Conservation (phyloP, 2,113 vertebrate genomes). For the Merops nubicus region DNA sequence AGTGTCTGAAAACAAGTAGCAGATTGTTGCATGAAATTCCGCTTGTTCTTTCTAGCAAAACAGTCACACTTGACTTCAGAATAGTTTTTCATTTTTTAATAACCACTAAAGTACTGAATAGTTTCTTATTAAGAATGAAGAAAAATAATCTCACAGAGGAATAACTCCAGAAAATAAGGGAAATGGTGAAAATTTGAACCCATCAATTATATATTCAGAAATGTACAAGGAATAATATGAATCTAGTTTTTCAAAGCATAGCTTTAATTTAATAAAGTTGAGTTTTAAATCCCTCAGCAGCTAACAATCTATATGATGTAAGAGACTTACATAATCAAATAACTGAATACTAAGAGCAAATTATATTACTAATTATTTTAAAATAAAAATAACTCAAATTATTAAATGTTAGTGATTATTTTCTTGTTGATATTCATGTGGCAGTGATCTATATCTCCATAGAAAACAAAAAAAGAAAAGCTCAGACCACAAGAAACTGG, state of each 20-base stretch:
- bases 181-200: neutral
- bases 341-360: neutral
- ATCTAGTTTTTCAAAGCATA: neutral
- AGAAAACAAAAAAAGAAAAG: neutral
- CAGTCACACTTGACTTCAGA: neutral
- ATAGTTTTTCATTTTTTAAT: neutral
- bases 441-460: neutral
- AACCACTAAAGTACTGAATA: neutral
- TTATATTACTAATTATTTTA: neutral
- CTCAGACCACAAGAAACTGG: neutral
- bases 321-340: neutral
- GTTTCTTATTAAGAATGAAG: neutral
- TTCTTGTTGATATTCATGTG: neutral
- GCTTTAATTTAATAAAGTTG: neutral
- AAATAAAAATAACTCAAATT: neutral
- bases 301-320: neutral
- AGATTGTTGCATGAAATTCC: neutral
- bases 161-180: neutral
- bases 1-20: neutral
- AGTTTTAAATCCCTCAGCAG: neutral
- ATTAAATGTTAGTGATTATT: neutral
- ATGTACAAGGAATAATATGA: neutral
- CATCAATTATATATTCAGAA: neutral
- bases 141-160: neutral
- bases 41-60: neutral